Base-by-base conservation (phyloP, 2,797 vertebrate species). In the Acanthurus leucopareius region DNA sequence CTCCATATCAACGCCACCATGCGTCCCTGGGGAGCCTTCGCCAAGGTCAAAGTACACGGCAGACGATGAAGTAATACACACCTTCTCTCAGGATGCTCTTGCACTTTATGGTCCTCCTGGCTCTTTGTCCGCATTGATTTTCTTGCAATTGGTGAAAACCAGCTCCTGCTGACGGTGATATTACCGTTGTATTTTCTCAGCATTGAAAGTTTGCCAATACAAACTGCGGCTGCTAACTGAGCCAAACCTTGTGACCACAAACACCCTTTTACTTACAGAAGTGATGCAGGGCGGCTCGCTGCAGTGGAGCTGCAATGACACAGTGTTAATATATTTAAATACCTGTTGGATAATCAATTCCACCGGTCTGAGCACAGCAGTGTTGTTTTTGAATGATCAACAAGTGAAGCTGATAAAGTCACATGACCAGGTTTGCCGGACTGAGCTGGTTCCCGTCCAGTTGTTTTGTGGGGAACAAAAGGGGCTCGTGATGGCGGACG, bases 121-220 rank as follows among this genome's bases (percentile, higher is more conserved):
- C 53, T 72, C 56, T 20, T 57, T 10, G 17, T 47, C 32, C 22
- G 38, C 73, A 82, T 72, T 10, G 75, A 79, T 83, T 65, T 48
- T 47, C 10, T 56, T 22, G 45, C 68, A 73, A 35, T 19, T 52
- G 59, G 25, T 25, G 25, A 25, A 25, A 25, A 25, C 25, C 61
- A 7, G 2, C 11, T 67, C 49, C 67, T 44, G 49, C 64, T 68
- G 73, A 62, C 56, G 17, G 25, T 13, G 49, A 75, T 57, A 28
- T 64, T 48, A 42, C 48, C 11, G 0, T 35, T 49, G 63, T 42
- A 59, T 69, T 82, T 64, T 56, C 57, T 65, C 66, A 66, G 62
- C 69, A 22, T 0, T 66, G 51, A 74, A 62, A 63, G 22, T 25
- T 2, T 62, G 53, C 40, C 61, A 51, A 16, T 59, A 28, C 1